Base-by-base conservation (phyloP, 2,113 vertebrate genomes). In the Pholis gunnellus region DNA sequence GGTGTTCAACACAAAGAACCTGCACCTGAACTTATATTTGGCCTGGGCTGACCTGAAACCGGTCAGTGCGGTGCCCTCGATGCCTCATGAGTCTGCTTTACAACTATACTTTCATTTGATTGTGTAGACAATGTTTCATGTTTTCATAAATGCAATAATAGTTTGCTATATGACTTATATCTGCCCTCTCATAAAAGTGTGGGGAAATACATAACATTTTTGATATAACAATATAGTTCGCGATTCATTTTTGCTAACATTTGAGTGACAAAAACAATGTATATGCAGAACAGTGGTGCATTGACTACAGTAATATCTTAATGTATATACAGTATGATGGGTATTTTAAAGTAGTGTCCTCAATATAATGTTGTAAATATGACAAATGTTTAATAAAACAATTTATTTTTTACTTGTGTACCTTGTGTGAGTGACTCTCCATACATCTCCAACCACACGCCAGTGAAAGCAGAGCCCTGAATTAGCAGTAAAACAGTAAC, bases 341-440 rank as follows among this genome's bases (percentile, higher is more conserved):
- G 9, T 63, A 36, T 78, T 78, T 64, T 75, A 44, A 67, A 29
- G 20, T 13, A 42, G 17, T 48, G 22, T 27, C 6, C 20, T 44
- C 48, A 42, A 75, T 71, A 52, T 63, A 63, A 69, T 44, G 18
- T 25, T 91, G 80, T 92, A 82, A 82, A 86, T 87, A 87, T 79
- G 59, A 73, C 9, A 59, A 56, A 67, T 64, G 72, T 88, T 75
- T 50, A 88, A 83, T 91, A 85, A 48, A 92, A 93, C 40, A 44
- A 10, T 68, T 56, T 88, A 87, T 91, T 85, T 91, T 75, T 72
- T n/a, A 89, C 36, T 13, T 40, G 50, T 74, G 71, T 81, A 52
- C 59, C 31, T 10, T 40, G 50, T 78, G 66, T 84, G 59, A 69
- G 3, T 65, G 25, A 54, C 34, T 48, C 5, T 44, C 9, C 31